Evolutionary conservation across 2,888 invertebrate genomes (phyloP), one percentile per base, ranked within the genome.

Genomic region (Glomeris marginata): DNA sequence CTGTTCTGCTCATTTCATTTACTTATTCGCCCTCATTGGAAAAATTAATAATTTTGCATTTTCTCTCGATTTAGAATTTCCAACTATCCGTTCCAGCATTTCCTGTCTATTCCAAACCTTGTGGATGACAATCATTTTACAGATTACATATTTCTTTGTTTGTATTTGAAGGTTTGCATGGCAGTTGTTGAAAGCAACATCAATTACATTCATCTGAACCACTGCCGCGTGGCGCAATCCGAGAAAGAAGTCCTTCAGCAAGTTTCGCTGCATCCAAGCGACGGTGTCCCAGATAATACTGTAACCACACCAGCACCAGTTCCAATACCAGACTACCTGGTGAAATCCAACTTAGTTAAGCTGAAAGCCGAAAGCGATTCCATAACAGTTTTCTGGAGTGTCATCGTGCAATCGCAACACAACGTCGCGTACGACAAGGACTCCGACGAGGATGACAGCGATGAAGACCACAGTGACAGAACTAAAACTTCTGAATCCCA

Each of bases 121-220:
- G n/a, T n/a, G n/a, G n/a, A n/a, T n/a, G n/a, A n/a, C n/a, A n/a
- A n/a, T n/a, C n/a, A n/a, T n/a, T n/a, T n/a, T n/a, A n/a, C n/a
- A n/a, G n/a, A n/a, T n/a, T n/a, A n/a, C n/a, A 28, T 28, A 5
- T 28, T 28, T 28, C 28, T 5, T 28, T 5, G 8, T 8, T 28
- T 28, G 45, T 5, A 6, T 37, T 38, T 35, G 33, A 16, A 45
- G 13, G 44, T 54, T 10, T 54, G 54, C 45, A 38, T 54, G 43
- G 50, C 54, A 2, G 46, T 49, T 1, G 52, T 54, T 1, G 54
- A 54, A 18, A 49, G 44, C 46, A 40, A 45, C 44, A 49, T 50
- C 22, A 45, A 50, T 33, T 54, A 54, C 33, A 45, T 54, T 15
- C 54, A 54, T 44, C 47, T 52, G 13, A 54, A 52, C 46, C 45